These are phyloP conservation scores for Chelonoidis abingdonii DNA, from an alignment of 2,113 vertebrate genomes.

Conservation along the genomic window DNA sequence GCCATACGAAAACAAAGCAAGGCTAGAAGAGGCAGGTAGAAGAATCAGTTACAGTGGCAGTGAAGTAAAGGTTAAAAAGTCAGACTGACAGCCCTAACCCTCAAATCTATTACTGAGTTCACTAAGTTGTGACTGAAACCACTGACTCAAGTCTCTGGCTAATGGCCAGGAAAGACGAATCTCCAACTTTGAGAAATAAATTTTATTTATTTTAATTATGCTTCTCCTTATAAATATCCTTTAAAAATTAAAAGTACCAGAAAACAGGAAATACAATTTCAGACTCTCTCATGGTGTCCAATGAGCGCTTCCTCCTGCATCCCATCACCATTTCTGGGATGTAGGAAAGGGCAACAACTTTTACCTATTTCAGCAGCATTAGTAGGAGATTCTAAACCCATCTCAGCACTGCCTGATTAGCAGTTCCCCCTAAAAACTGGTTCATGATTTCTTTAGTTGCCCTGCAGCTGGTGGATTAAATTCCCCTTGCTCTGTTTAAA, in stretches of 20 bases:
- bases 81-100: constrained; percentile 26
- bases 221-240: constrained; percentile 42
- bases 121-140: not conserved
- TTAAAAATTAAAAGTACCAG: not conserved
- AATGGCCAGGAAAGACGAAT: not conserved
- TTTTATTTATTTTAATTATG: not conserved
- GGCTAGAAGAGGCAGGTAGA: not conserved
- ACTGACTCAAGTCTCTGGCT: not conserved
- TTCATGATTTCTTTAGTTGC: not conserved
- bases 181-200: constrained; percentile 40
- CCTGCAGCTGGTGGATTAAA: not conserved
- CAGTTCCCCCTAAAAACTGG: not conserved
- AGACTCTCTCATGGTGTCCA: not conserved
- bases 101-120: not conserved
- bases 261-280: constrained; percentile 25
- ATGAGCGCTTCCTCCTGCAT: not conserved
- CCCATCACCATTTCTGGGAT: not conserved
- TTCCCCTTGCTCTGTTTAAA: not conserved
- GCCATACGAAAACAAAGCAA: constrained; percentile 15
- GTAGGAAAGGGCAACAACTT: not conserved
- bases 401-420: fast-evolving
- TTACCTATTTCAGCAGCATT: not conserved
- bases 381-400: not conserved
- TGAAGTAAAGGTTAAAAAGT: not conserved
- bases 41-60: not conserved